Conservation (phyloP, 2,888 invertebrate genomes). For the Shargacucullia verbasci region DNA sequence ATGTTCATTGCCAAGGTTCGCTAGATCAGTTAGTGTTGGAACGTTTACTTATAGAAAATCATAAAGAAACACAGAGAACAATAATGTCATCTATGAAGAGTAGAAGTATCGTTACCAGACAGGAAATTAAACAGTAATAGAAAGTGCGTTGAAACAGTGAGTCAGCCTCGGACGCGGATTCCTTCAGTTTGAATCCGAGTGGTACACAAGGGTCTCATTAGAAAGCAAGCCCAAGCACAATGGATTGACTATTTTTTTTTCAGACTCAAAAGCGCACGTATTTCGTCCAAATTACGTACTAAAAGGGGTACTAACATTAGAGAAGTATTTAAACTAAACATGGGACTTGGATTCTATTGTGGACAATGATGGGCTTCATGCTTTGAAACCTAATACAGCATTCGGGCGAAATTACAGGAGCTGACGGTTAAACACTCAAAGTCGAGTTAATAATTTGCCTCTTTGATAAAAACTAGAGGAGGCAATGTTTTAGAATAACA, state of each 20-base stretch:
- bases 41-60: constrained; percentile 66
- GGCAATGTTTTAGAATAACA: constrained; percentile 47
- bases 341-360: constrained; percentile 73
- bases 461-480: constrained; percentile 41
- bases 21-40: constrained; percentile 70
- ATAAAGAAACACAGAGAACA: constrained; percentile 63
- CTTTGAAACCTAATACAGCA: constrained; percentile 81
- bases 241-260: constrained; percentile 71
- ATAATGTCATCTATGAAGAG: constrained; percentile 66
- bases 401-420: constrained; percentile 71
- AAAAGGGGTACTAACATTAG: constrained; percentile 73
- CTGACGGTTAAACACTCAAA: constrained; percentile 80
- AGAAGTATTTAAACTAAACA: constrained; percentile 77
- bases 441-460: constrained; percentile 45
- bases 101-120: constrained; percentile 68
- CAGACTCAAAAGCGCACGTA: constrained; percentile 79
- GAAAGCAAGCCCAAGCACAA: constrained; percentile 88
- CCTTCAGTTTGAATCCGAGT: constrained; percentile 69
- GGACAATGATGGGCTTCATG: constrained; percentile 82
- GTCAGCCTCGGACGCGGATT: constrained; percentile 70
- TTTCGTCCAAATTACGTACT: constrained; percentile 77
- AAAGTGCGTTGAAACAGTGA: constrained; percentile 79
- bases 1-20: constrained; percentile 56
- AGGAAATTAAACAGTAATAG: constrained; percentile 72
- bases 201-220: constrained; percentile 71